phyloP scores from a whole-genome alignment of 2,113 vertebrate species.

The Malurus melanocephalus region DNA sequence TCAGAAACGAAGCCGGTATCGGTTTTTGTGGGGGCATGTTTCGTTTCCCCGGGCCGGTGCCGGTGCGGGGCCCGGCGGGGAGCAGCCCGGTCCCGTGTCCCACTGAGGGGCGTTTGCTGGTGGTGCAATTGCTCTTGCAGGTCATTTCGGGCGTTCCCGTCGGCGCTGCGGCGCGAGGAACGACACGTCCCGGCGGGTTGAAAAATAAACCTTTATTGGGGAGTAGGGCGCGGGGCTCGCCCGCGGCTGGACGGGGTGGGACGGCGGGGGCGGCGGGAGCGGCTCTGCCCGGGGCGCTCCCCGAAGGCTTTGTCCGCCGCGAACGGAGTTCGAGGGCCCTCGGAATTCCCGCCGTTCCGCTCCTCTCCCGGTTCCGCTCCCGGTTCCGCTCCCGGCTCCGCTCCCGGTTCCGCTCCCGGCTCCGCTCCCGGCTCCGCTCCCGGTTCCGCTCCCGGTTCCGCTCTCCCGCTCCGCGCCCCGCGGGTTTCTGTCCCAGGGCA shows the following conservation, averaged over 20 bases:
- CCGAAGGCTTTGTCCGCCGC: neutral
- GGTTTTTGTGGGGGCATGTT: neutral
- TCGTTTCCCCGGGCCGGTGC: neutral
- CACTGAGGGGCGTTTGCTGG: neutral
- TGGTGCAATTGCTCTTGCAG: neutral
- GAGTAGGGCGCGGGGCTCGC: constrained; percentile 7
- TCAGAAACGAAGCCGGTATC: neutral
- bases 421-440: neutral
- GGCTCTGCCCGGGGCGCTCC: neutral
- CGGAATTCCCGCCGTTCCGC: no score
- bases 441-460: no score
- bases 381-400: neutral
- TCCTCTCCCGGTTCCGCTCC: neutral
- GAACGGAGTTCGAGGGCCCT: neutral
- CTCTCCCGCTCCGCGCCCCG: neutral
- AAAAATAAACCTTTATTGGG: constrained; percentile 83
- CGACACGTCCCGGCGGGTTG: constrained; percentile 55
- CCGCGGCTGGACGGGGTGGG: neutral
- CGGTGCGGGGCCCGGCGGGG: neutral
- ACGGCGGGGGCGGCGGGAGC: neutral
- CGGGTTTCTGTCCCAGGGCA: neutral
- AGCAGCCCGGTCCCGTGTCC: neutral
- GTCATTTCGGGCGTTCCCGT: neutral
- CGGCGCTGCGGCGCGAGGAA: neutral
- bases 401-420: neutral